Evolutionary conservation across 1,140 invertebrate species (phyloP).

Genomic region (Tetraneura akinire): DNA sequence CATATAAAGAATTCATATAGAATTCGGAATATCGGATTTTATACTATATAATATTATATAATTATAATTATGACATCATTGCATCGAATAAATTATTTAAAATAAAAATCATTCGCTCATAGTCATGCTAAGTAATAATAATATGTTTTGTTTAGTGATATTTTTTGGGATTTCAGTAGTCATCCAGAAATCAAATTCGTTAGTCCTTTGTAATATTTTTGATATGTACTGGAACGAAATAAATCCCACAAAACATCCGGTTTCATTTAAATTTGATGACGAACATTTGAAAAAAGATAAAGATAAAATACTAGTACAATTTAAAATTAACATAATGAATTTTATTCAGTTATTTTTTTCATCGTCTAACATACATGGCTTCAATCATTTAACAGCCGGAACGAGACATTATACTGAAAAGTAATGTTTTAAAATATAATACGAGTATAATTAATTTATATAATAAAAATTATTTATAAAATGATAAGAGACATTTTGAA

Average conservation of each 20-base stretch:
- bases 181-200: too few relatives aligned
- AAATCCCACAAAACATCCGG: not conserved
- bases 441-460: too few relatives aligned
- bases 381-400: constrained; percentile 21
- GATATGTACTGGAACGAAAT: constrained; percentile 44
- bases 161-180: not conserved
- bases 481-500: too few relatives aligned
- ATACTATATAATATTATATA: too few relatives aligned
- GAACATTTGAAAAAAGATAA: not conserved
- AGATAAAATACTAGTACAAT: not conserved
- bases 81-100: not conserved
- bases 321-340: not conserved
- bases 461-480: too few relatives aligned
- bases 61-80: not conserved
- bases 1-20: too few relatives aligned
- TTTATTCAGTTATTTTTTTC: constrained; percentile 40
- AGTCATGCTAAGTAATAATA: not conserved
- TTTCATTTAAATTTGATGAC: constrained; percentile 17
- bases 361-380: constrained; percentile 40
- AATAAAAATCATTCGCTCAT: not conserved
- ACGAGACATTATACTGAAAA: constrained; percentile 36
- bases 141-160: not conserved
- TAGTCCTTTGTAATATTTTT: not conserved
- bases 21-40: too few relatives aligned
- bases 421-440: too few relatives aligned